A percentile compares a stretch with the other conserved stretches of the same genome.
Evolutionary conservation across 2,113 vertebrate genomes (phyloP).

Genomic region (Solea senegalensis): DNA sequence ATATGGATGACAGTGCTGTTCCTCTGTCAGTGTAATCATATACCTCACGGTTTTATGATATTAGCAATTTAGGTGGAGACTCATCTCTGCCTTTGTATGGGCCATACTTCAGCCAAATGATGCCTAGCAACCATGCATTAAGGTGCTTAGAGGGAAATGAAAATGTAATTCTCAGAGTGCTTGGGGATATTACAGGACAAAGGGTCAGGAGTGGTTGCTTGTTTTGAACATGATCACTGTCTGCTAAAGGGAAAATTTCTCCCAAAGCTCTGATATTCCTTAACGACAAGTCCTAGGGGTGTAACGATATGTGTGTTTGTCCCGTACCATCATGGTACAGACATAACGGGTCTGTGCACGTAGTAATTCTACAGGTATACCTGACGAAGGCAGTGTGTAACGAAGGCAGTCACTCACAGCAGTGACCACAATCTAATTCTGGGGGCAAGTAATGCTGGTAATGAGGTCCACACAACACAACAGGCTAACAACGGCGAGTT

Average conservation of each 20-base stretch:
- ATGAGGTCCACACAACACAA: too few relatives aligned
- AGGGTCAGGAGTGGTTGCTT: slow-evolving; percentile 45
- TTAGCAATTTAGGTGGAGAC: slow-evolving; percentile 39
- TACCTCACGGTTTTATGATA: slow-evolving; percentile 44
- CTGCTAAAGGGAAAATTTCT: slow-evolving; percentile 37
- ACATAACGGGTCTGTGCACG: too few relatives aligned
- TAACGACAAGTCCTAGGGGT: slow-evolving; percentile 18
- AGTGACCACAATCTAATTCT: too few relatives aligned
- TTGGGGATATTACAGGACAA: slow-evolving; percentile 52
- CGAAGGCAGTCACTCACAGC: too few relatives aligned
- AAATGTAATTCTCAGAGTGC: slow-evolving; percentile 66
- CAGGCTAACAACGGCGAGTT: too few relatives aligned
- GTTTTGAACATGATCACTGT: slow-evolving; percentile 52
- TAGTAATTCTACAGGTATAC: slow-evolving; percentile 17
- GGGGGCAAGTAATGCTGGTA: too few relatives aligned
- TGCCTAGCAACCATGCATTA: slow-evolving; percentile 68
- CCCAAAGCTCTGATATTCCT: slow-evolving; percentile 50
- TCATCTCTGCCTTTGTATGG: slow-evolving; percentile 30
- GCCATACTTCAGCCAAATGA: slow-evolving; percentile 40
- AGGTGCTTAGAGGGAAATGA: slow-evolving; percentile 61
- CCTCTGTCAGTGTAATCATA: slow-evolving; percentile 25
- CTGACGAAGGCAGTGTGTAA: too few relatives aligned
- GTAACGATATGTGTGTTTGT: too few relatives aligned
- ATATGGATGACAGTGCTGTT: slow-evolving; percentile 7
- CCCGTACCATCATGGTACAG: too few relatives aligned